Conservation (phyloP, 2,113 vertebrate species). For the Bombycilla garrulus region DNA sequence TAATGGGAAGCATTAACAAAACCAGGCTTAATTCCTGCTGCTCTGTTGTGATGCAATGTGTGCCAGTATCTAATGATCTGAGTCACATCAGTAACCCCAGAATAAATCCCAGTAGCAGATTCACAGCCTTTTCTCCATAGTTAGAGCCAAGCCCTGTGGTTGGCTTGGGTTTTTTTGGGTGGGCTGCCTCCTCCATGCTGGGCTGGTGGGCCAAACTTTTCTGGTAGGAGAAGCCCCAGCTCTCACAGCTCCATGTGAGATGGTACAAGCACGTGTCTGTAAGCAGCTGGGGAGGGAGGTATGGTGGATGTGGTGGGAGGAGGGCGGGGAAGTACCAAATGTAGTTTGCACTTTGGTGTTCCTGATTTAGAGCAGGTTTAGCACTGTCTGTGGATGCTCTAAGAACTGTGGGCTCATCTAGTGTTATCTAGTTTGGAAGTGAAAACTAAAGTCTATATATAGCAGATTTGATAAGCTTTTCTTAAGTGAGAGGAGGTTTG, state of each 20-base stretch:
- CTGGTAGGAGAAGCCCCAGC: not conserved
- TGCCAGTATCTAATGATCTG: not conserved
- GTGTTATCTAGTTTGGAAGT: not conserved
- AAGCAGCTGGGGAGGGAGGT: not conserved
- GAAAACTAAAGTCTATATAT: not conserved
- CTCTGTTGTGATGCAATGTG: not conserved
- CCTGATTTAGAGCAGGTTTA: not conserved
- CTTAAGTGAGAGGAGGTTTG: not conserved
- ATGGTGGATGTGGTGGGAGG: not conserved
- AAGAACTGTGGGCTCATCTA: not conserved
- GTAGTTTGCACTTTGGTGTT: not conserved
- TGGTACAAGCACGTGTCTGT: fast-evolving
- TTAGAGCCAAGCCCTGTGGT: not conserved
- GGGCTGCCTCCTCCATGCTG: not conserved
- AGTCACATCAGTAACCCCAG: not conserved
- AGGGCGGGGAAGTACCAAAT: not conserved
- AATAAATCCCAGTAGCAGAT: not conserved
- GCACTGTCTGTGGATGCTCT: not conserved
- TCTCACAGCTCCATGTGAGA: not conserved
- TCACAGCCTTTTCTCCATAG: not conserved
- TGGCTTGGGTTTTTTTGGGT: not conserved
- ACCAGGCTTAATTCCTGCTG: not conserved
- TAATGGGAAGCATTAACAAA: not conserved
- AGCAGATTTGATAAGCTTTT: not conserved
- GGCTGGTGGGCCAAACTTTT: not conserved